phyloP scores from a whole-genome alignment of 2,888 invertebrate species.

The Rhagium mordax region DNA sequence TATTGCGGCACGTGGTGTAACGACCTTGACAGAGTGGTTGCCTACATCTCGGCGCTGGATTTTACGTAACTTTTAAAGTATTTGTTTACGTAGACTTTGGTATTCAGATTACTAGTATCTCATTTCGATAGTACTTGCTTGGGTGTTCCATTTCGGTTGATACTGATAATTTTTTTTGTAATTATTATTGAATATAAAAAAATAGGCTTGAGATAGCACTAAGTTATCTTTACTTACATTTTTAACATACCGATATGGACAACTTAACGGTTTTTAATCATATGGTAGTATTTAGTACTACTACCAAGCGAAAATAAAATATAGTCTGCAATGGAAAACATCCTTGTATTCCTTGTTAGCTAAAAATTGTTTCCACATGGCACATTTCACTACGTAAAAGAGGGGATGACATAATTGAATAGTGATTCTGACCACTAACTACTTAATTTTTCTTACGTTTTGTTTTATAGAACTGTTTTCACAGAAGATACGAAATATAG shows the following conservation, averaged over 20 bases:
- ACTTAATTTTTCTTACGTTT: too few species aligned
- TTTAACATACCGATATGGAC: background rate
- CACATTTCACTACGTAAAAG: too few species aligned
- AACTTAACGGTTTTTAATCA: background rate
- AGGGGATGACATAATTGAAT: too few species aligned
- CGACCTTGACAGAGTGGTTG: conserved; percentile 33
- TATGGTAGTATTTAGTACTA: background rate
- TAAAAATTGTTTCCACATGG: too few species aligned
- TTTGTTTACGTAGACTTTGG: conserved; percentile 27
- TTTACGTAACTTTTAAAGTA: background rate
- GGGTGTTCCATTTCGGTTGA: background rate
- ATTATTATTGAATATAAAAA: background rate
- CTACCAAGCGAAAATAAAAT: too few species aligned
- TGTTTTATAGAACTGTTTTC: too few species aligned
- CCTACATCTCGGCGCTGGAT: conserved; percentile 17
- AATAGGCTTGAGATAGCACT: background rate
- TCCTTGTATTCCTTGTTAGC: too few species aligned
- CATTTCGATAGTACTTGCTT: background rate
- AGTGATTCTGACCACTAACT: too few species aligned
- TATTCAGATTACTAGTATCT: background rate
- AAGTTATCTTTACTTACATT: background rate
- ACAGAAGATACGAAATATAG: too few species aligned
- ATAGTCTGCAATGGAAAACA: too few species aligned
- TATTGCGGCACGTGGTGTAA: conserved; percentile 28
- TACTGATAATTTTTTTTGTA: background rate